A percentile compares a stretch with the other conserved stretches of the same genome.
Conservation (phyloP, 1,140 invertebrate species). For the Sipha flava region DNA sequence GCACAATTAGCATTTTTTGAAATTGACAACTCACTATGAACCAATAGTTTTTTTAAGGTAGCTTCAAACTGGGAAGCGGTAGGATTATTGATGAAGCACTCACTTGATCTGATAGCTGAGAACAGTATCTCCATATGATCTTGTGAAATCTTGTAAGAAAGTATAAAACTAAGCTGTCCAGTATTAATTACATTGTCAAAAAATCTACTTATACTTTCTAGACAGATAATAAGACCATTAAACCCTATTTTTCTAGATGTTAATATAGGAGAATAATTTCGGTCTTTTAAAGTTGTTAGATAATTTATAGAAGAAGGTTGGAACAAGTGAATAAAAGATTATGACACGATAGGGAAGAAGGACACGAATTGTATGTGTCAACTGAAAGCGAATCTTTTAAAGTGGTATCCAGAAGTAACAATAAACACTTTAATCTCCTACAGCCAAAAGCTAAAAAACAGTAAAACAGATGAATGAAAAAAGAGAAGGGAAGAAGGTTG, state of each 20-base stretch:
- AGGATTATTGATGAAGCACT: conserved; percentile 4
- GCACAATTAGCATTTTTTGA: background rate
- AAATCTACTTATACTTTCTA: background rate
- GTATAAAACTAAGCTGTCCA: background rate
- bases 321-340: no score
- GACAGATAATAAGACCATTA: background rate
- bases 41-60: background rate
- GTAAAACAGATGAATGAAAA: no score
- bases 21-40: background rate
- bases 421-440: no score
- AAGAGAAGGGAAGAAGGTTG: no score
- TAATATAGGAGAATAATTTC: background rate
- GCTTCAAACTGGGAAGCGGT: background rate
- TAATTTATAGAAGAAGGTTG: background rate
- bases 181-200: background rate
- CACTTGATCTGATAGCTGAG: background rate
- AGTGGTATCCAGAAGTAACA: no score
- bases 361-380: no score
- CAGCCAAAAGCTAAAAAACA: no score
- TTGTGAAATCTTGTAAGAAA: background rate
- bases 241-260: background rate
- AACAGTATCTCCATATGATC: conserved; percentile 7
- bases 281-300: background rate
- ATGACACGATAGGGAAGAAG: no score
- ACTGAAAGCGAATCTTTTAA: no score